Evolutionary conservation across 2,797 vertebrate species (phyloP).

Genomic region (Tachyglossus aculeatus): DNA sequence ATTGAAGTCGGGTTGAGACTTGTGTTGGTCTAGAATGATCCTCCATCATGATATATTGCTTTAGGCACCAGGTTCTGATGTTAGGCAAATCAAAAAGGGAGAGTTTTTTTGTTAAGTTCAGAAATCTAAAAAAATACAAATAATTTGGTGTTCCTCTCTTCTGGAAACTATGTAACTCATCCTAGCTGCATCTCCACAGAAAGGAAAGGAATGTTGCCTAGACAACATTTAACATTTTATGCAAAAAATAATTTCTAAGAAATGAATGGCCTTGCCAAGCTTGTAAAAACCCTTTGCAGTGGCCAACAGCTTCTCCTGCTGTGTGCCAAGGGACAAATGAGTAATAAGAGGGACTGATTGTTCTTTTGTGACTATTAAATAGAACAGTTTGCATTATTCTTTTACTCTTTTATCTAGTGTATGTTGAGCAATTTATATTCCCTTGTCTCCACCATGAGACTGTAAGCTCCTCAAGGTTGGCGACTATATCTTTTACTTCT

Average conservation of each 20-base stretch:
- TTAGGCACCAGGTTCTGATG: neutral
- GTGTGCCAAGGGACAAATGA: constrained; percentile 2
- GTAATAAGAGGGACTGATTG: constrained; percentile 29
- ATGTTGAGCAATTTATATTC: too few relatives aligned
- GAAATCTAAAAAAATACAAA: neutral
- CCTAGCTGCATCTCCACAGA: neutral
- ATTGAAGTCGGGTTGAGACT: too few relatives aligned
- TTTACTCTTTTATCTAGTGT: too few relatives aligned
- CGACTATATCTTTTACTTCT: too few relatives aligned
- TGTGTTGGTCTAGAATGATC: too few relatives aligned
- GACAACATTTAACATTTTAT: constrained; percentile 2
- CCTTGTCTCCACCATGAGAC: too few relatives aligned
- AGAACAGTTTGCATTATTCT: too few relatives aligned
- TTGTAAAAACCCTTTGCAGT: constrained; percentile 17
- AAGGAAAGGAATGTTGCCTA: neutral
- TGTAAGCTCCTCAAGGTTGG: too few relatives aligned
- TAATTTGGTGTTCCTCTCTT: neutral
- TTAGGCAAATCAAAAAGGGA: neutral
- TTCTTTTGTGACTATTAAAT: constrained; percentile 56
- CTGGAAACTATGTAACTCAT: neutral
- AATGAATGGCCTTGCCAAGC: neutral
- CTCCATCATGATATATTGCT: neutral
- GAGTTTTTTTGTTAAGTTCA: neutral
- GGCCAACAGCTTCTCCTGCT: neutral
- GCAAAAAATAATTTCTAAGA: constrained; percentile 17